Evolutionary conservation across 2,888 invertebrate genomes (phyloP).

Genomic region (Idaea straminata): DNA sequence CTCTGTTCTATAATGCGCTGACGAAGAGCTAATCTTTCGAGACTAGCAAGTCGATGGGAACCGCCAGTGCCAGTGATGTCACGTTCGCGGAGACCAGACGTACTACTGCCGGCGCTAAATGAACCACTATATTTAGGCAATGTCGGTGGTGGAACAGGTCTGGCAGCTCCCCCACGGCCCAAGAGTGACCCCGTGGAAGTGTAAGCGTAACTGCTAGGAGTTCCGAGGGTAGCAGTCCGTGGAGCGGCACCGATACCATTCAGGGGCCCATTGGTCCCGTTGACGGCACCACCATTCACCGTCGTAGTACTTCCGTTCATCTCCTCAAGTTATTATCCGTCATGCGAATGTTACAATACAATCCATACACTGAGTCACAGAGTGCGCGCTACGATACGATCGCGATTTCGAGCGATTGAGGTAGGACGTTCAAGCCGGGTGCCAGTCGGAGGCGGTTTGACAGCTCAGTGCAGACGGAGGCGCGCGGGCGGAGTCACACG

Average conservation of each 20-base stretch:
- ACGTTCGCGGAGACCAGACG: slow-evolving; percentile 81
- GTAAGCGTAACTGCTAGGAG: slow-evolving; percentile 82
- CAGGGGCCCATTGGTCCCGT: slow-evolving; percentile 68
- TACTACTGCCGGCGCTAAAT: slow-evolving; percentile 86
- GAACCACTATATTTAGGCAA: slow-evolving; percentile 89
- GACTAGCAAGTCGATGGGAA: slow-evolving; percentile 89
- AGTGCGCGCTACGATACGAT: slow-evolving; percentile 62
- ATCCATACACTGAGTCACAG: slow-evolving; percentile 70
- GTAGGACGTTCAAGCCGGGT: slow-evolving; percentile 73
- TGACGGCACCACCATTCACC: slow-evolving; percentile 74
- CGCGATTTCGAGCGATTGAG: slow-evolving; percentile 58
- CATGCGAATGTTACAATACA: slow-evolving; percentile 65
- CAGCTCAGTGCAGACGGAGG: slow-evolving; percentile 68
- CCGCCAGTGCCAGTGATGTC: slow-evolving; percentile 85
- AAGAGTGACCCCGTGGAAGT: slow-evolving; percentile 82
- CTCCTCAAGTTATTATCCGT: slow-evolving; percentile 60
- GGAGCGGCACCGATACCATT: slow-evolving; percentile 72
- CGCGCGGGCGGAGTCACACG: slow-evolving; percentile 64
- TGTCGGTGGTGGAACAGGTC: slow-evolving; percentile 88
- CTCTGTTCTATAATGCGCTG: slow-evolving; percentile 89
- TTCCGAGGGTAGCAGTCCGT: slow-evolving; percentile 72
- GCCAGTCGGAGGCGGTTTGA: slow-evolving; percentile 79
- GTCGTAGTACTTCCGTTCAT: slow-evolving; percentile 80
- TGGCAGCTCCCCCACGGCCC: slow-evolving; percentile 81
- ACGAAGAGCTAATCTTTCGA: slow-evolving; percentile 89